phyloP scores from a whole-genome alignment of 1,140 invertebrate species.

The Bradynema listronoti region DNA sequence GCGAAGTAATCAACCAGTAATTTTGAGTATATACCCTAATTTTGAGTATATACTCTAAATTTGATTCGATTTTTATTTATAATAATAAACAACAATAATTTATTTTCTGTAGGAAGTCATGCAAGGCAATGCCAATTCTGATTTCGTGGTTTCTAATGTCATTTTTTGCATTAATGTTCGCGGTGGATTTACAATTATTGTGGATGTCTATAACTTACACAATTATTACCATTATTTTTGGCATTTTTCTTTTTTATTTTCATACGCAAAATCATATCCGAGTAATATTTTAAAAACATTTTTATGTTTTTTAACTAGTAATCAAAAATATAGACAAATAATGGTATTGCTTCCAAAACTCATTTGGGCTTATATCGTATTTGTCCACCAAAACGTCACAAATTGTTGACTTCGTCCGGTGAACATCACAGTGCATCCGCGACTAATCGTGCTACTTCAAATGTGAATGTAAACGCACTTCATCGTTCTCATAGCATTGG shows the following conservation, averaged over 20 bases:
- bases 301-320: neutral
- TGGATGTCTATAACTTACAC: conserved; percentile 21
- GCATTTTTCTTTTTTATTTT: conserved; percentile 25
- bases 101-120: conserved; percentile 13
- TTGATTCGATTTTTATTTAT: no score
- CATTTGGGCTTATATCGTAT: no score
- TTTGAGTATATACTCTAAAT: neutral
- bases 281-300: neutral
- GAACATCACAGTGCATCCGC: no score
- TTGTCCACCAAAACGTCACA: no score
- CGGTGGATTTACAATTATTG: conserved; percentile 30
- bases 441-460: no score
- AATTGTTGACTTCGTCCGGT: no score
- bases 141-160: conserved; percentile 27
- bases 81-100: no score
- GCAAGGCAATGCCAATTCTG: conserved; percentile 23
- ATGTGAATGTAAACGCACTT: no score
- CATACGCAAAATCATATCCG: conserved; percentile 23
- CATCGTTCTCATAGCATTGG: no score
- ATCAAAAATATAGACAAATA: no score
- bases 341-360: no score
- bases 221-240: conserved; percentile 21
- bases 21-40: neutral
- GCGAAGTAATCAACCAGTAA: conserved; percentile 27
- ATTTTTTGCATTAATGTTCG: conserved; percentile 25